These are phyloP conservation scores for Euura saliciscinereae DNA, from an alignment of 1,140 invertebrate genomes.

Conservation along the genomic window DNA sequence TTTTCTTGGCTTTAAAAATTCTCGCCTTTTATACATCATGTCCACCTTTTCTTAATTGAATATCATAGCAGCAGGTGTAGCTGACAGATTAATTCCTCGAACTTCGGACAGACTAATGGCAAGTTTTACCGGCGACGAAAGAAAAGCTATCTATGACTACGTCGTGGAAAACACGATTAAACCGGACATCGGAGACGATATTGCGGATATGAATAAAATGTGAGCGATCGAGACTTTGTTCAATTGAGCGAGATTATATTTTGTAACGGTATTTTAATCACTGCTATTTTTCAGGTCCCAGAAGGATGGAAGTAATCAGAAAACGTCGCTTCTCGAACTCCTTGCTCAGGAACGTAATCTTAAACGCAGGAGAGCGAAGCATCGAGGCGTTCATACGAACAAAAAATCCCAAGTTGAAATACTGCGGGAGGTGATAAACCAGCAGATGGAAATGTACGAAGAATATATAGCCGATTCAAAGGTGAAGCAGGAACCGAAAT, in stretches of 20 bases:
- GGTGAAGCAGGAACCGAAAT: background rate
- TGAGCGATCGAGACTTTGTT: slow-evolving; percentile 32
- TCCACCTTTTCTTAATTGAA: slow-evolving; percentile 20
- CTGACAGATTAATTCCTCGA: slow-evolving; percentile 58
- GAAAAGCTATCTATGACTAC: slow-evolving; percentile 59
- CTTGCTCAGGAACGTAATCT: slow-evolving; percentile 66
- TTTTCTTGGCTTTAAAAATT: background rate
- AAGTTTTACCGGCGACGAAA: slow-evolving; percentile 62
- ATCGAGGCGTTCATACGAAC: slow-evolving; percentile 69
- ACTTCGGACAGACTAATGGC: slow-evolving; percentile 60
- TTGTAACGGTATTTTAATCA: too few species aligned
- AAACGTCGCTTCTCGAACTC: slow-evolving; percentile 56
- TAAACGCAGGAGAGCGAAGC: slow-evolving; percentile 67
- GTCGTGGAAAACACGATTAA: slow-evolving; percentile 52
- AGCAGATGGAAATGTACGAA: slow-evolving; percentile 62
- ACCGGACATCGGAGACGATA: slow-evolving; percentile 48
- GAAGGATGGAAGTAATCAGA: slow-evolving; percentile 24
- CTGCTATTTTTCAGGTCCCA: slow-evolving; percentile 18
- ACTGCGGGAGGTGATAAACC: slow-evolving; percentile 66
- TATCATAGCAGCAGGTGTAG: slow-evolving; percentile 46
- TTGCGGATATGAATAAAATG: slow-evolving; percentile 47
- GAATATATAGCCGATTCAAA: slow-evolving; percentile 39
- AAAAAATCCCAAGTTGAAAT: slow-evolving; percentile 68
- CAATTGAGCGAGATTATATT: too few species aligned
- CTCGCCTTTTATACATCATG: background rate